Percentiles rank a stretch among this genome's conserved stretches.
phyloP scores from a whole-genome alignment of 2,797 vertebrate species.

The Mionectes olivaceus region DNA sequence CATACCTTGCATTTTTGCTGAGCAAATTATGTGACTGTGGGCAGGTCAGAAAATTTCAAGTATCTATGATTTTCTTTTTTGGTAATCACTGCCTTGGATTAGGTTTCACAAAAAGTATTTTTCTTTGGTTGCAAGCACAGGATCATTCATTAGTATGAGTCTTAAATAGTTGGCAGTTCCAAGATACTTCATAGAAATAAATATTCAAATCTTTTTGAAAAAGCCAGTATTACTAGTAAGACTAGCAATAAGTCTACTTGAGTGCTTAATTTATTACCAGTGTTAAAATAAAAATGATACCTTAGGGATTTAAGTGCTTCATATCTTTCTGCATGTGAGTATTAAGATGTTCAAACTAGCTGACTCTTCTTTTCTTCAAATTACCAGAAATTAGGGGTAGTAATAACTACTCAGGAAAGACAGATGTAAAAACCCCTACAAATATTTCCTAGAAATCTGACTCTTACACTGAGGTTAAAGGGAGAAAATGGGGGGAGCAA shows the following conservation, averaged over 20 bases:
- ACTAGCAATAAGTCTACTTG: background rate
- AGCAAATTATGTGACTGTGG: slow-evolving; percentile 26
- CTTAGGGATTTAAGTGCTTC: background rate
- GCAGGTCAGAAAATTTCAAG: slow-evolving; percentile 49
- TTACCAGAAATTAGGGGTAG: background rate
- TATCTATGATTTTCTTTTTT: background rate
- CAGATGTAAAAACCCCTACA: background rate
- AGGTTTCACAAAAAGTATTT: background rate
- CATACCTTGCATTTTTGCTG: slow-evolving; percentile 43
- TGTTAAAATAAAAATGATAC: background rate
- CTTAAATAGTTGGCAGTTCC: background rate
- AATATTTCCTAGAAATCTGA: slow-evolving; percentile 31
- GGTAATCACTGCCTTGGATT: background rate
- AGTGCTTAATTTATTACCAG: background rate
- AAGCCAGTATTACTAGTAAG: background rate
- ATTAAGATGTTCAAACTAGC: background rate
- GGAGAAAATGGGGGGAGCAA: background rate
- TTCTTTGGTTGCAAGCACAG: background rate
- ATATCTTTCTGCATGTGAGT: background rate
- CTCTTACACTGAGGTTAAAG: background rate
- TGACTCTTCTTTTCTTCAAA: background rate
- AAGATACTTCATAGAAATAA: background rate
- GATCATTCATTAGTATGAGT: background rate
- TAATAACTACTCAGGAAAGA: background rate
- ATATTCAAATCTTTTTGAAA: background rate